phyloP scores from a whole-genome alignment of 2,113 vertebrate genomes.

The Microcebus tavaratra region DNA sequence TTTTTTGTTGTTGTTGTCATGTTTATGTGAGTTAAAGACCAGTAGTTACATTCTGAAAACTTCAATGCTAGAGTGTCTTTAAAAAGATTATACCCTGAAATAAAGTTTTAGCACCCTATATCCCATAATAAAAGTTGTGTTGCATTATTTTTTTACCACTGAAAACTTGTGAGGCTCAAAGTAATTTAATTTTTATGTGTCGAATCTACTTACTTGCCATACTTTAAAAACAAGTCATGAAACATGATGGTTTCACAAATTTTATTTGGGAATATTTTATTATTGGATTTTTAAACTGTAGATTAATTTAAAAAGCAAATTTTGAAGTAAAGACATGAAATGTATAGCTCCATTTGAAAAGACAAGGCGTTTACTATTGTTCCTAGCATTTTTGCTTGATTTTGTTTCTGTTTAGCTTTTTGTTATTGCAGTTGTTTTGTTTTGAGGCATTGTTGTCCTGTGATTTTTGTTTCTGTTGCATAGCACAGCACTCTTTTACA shows the following conservation, averaged over 20 bases:
- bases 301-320: background rate
- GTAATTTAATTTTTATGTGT: background rate
- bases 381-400: background rate
- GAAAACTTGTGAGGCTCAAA: background rate
- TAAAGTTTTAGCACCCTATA: background rate
- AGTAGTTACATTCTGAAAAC: background rate
- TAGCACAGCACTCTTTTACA: background rate
- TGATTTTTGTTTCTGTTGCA: background rate
- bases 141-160: background rate
- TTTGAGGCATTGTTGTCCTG: background rate
- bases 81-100: background rate
- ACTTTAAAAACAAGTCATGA: slow-evolving; percentile 30
- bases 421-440: background rate
- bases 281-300: background rate
- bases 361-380: background rate
- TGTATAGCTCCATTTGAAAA: background rate
- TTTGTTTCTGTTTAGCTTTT: background rate
- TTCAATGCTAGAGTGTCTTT: background rate
- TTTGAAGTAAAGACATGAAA: background rate
- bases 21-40: background rate
- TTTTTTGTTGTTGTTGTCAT: background rate
- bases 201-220: background rate
- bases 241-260: background rate
- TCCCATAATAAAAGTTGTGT: background rate
- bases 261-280: background rate